phyloP scores from a whole-genome alignment of 1,140 invertebrate genomes.

The Polypedilum pembai region DNA sequence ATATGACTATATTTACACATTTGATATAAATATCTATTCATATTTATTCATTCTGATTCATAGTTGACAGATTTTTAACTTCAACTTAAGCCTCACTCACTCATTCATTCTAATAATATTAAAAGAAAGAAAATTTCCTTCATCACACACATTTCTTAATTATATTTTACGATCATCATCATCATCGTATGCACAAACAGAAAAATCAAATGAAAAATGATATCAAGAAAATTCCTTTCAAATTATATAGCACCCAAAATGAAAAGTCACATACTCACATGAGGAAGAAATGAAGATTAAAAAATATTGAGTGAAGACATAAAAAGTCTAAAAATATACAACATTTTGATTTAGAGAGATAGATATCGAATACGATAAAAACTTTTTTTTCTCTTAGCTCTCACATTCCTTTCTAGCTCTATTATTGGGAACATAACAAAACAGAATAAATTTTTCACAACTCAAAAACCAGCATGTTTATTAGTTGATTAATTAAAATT shows the following conservation, averaged over 20 bases:
- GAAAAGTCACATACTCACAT: no score
- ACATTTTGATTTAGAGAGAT: constrained; percentile 7
- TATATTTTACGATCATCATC: no score
- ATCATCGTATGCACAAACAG: neutral
- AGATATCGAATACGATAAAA: constrained; percentile 7
- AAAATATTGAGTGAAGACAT: neutral
- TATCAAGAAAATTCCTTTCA: neutral
- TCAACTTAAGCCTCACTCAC: no score
- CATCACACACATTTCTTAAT: no score
- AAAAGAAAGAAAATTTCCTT: no score
- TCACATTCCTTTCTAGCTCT: neutral
- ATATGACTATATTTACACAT: no score
- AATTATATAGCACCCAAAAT: neutral
- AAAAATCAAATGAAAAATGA: constrained; percentile 19
- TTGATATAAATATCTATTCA: no score
- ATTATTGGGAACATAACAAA: neutral
- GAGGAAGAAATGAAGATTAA: neutral
- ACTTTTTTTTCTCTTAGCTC: neutral
- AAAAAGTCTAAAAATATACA: neutral
- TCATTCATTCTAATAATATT: no score
- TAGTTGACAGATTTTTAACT: no score
- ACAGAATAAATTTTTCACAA: constrained; percentile 12
- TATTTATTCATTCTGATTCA: no score
- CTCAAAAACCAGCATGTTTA: neutral
- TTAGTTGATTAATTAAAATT: constrained; percentile 20